Evolutionary conservation across 2,797 vertebrate genomes (phyloP), one percentile per base, ranked within the genome.

Genomic region (Karalla daura): DNA sequence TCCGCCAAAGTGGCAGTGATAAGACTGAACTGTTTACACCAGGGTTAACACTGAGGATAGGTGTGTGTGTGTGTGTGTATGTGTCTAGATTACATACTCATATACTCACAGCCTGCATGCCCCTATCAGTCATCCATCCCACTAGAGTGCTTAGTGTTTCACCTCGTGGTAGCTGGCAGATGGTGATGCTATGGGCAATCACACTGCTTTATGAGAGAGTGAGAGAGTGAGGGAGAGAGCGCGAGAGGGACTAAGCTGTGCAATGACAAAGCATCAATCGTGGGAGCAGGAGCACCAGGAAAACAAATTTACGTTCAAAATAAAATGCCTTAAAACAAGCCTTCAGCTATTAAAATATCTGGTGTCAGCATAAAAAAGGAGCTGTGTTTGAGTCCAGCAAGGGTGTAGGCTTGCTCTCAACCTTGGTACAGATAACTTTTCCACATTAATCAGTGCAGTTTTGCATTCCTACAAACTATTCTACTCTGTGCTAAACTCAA

Each of bases 101-200:
- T 52, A 70, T 40, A 51, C 71, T 21, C 3, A 4, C 49, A 78
- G 47, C 46, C 65, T 66, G 65, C 63, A 51, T 37, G 24, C 61
- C 64, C 72, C 61, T 61, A 83, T 86, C 82, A 76, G 43, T 85
- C 83, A 85, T 80, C 81, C 78, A 85, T 84, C 82, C 86, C 87
- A 80, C 65, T 81, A 84, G 87, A 89, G 82, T 86, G 87, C 85
- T 91, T 88, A 90, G 86, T 76, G 81, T 90, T 90, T 90, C 85
- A 89, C 86, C 88, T 89, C 73, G 65, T 76, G 67, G 70, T 78
- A 67, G 80, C 77, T 85, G 82, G 87, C 92, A 93, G 92, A 92
- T 93, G 91, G 90, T 91, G 84, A 92, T 91, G 91, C 91, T 92
- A 91, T 91, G 91, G 91, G 87, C 91, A 86, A 92, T 93, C 89